These are phyloP conservation scores for Conistra vaccinii DNA, from an alignment of 2,888 invertebrate species.

Conservation along the genomic window DNA sequence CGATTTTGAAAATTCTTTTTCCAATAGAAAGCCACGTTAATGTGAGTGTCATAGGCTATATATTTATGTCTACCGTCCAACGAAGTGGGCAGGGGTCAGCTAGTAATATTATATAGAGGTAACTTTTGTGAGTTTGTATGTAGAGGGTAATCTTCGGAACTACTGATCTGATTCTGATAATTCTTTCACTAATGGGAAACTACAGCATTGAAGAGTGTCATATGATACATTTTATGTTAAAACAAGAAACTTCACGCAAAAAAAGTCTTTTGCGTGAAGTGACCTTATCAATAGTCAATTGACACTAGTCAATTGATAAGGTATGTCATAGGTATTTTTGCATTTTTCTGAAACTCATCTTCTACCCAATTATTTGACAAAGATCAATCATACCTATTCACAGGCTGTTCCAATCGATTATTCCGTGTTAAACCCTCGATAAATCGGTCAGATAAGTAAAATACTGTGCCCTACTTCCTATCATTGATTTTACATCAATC, in stretches of 20 bases:
- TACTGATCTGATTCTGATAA: background rate
- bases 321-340: background rate
- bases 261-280: too few relatives aligned
- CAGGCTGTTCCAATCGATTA: constrained; percentile 20
- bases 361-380: background rate
- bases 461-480: constrained; percentile 44
- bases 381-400: background rate
- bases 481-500: constrained; percentile 62
- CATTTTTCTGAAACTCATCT: background rate
- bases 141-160: background rate
- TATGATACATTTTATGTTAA: too few relatives aligned
- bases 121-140: too few relatives aligned
- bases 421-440: constrained; percentile 9
- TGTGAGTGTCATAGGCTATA: too few relatives aligned
- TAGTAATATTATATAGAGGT: background rate
- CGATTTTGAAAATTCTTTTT: too few relatives aligned
- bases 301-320: background rate
- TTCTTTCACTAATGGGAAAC: background rate
- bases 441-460: constrained; percentile 30
- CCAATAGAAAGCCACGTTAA: too few relatives aligned
- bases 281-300: too few relatives aligned
- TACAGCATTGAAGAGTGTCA: background rate
- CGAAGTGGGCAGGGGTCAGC: too few relatives aligned
- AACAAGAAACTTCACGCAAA: background rate
- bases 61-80: too few relatives aligned